Base-by-base conservation (phyloP, 1,140 invertebrate genomes). In the Dufourea novaeangliae region DNA sequence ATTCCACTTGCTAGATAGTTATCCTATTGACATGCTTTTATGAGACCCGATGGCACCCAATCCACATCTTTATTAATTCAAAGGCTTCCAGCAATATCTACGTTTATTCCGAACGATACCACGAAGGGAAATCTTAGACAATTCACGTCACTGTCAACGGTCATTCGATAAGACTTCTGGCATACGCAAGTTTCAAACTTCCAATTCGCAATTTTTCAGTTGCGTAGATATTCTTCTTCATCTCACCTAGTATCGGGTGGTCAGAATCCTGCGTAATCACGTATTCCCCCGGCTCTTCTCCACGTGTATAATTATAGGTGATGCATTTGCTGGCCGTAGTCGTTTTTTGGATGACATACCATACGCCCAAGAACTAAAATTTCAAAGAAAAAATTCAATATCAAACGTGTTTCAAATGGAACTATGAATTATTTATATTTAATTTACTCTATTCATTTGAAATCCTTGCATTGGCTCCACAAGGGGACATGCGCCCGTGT, bases 271-370 rank as follows among this genome's bases (percentile, higher is more conserved):
- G 96, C 71, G 95, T 94, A 37, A 97, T 88, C 52, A 94, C 86
- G 82, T 96, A 96, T 80, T 94, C 94, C 0, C 94, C 94, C 0
- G 95, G 95, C 83, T 96, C 95, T 3, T 95, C 93, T 0, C 94
- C 94, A 67, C 92, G 92, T 0, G 95, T 95, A 87, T 96, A 96
- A 88, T 97, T 97, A 88, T 97, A 96, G 3, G 94, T 94, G 78
- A 97, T 94, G 88, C 97, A 97, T 79, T 94, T 94, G 46, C 96
- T 97, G 0, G 95, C 95, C 0, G 97, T 97, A 10, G 96, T 96
- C 2, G 96, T 97, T 91, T 97, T 97, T 89, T 97, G 95, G 22
- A 97, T 95, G 0, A 96, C 97, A 88, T 96, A 96, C 97, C 96
- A 97, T 22, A 95, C 86, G 0, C 96, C 96, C 52, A 97, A 89